phyloP scores from a whole-genome alignment of 2,113 vertebrate genomes.

The Tursiops truncatus region DNA sequence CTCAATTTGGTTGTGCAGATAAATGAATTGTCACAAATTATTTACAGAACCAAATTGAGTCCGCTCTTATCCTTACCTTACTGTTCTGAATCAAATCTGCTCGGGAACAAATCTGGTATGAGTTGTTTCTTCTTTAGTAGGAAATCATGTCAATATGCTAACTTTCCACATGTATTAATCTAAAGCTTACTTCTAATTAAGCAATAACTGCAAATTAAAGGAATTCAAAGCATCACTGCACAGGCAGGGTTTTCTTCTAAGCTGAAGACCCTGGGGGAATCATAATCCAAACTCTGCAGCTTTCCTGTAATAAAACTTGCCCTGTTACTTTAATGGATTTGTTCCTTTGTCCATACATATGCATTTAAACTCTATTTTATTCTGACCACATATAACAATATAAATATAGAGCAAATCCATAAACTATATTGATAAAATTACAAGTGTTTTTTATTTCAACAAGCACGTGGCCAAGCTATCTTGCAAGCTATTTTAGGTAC shows the following conservation, averaged over 20 bases:
- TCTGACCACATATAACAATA: not conserved
- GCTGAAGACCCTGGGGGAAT: not conserved
- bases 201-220: conserved; percentile 57
- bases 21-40: conserved; percentile 76
- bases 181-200: conserved; percentile 63
- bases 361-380: not conserved
- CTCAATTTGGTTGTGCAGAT: conserved; percentile 63
- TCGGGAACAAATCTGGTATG: conserved; percentile 8
- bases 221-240: not conserved
- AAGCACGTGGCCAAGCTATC: not conserved
- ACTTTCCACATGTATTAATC: conserved; percentile 52
- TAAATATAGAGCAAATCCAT: not conserved
- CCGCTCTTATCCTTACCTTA: not conserved
- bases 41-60: conserved; percentile 67
- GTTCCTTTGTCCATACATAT: not conserved
- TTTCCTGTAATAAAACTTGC: not conserved
- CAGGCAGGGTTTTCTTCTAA: not conserved
- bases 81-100: conserved; percentile 39
- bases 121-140: conserved; percentile 11
- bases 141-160: conserved; percentile 66
- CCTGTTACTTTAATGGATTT: not conserved
- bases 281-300: not conserved
- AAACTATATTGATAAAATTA: not conserved
- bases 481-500: not conserved
- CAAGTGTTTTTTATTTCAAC: not conserved